Percentiles rank a stretch among this genome's conserved stretches.
These are phyloP conservation scores for Crotalus tigris DNA, from an alignment of 2,113 vertebrate species.

Conservation along the genomic window DNA sequence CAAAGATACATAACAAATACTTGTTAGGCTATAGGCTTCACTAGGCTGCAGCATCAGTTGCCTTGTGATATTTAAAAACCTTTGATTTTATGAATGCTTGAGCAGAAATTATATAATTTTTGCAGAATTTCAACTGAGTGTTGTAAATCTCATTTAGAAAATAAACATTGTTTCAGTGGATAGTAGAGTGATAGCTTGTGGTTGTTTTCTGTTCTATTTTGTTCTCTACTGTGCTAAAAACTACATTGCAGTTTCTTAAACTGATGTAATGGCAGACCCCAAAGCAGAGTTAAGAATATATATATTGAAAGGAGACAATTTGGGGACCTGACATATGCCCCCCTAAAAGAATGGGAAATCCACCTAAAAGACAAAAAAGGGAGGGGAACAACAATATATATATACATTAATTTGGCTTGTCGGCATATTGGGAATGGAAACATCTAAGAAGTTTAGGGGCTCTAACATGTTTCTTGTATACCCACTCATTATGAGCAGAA, in stretches of 20 bases:
- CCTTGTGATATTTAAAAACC: slow-evolving; percentile 4
- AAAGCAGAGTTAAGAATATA: too few relatives aligned
- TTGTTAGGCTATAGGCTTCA: slow-evolving; percentile 9
- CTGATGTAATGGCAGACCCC: background rate
- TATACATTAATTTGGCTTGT: too few relatives aligned
- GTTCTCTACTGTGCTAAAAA: background rate
- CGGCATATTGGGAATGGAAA: too few relatives aligned
- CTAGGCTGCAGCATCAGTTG: slow-evolving; percentile 18
- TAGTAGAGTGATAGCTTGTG: background rate
- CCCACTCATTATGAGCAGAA: too few relatives aligned
- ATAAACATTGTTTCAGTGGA: background rate
- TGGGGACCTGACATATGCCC: too few relatives aligned
- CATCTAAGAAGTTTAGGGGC: too few relatives aligned
- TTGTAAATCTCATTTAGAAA: slow-evolving; percentile 20
- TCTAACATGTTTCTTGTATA: too few relatives aligned
- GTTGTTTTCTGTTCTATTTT: background rate
- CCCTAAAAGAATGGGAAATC: too few relatives aligned
- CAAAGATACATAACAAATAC: slow-evolving; percentile 32
- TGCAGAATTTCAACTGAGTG: background rate
- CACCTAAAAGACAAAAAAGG: too few relatives aligned
- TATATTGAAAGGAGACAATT: too few relatives aligned
- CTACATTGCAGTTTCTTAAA: background rate
- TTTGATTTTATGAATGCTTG: background rate
- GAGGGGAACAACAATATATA: too few relatives aligned
- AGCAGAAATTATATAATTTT: background rate